Base-by-base conservation (phyloP, 2,113 vertebrate species). In the Peromyscus polionotus region DNA sequence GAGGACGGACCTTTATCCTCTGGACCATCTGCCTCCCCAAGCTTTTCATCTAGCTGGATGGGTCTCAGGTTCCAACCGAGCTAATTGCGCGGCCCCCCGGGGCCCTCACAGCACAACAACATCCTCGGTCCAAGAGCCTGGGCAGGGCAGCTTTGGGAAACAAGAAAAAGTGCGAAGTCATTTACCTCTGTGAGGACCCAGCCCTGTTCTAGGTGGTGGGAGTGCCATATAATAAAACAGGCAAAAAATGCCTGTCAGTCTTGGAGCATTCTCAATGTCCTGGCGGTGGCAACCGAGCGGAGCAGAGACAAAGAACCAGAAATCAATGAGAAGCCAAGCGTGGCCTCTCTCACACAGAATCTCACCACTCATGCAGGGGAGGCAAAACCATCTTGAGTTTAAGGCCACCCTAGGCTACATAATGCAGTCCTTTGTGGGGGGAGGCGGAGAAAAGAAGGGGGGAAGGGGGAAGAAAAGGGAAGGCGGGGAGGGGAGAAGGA, bases 281-380 rank as follows among this genome's bases (percentile, higher is more conserved):
- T 36, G 22, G 0, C 13, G 33, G 80, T 88, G 81, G 26, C 76
- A 26, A 77, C 22, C 39, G 6, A 76, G 14, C 54, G 19, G 36
- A 90, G 14, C 70, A 95, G 77, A 72, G 76, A 96, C 84, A 86
- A 31, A 83, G 76, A 90, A 14, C 33, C 51, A 76, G 80, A 90
- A 81, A 73, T 68, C 86, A 91, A 20, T 65, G 70, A 39, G 65
- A 54, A 70, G 26, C 42, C 8, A 36, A 24, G 85, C 7, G 7
- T 13, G 1, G 12, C 76, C 48, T 36, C 36, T 7, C 51, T 12
- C 24, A 59, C 51, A 39, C 33, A 39, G 28, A 57, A 42, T 54
- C 48, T 80, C 16, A 33, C 36, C 77, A 39, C 48, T 81, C 3
- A 13, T 17, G 48, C 67, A 28, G 63, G 61, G 65, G n/a, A 70